Evolutionary conservation across 2,888 invertebrate species (phyloP), one percentile per base, ranked within the genome.

Genomic region (Stratiomys singularior): DNA sequence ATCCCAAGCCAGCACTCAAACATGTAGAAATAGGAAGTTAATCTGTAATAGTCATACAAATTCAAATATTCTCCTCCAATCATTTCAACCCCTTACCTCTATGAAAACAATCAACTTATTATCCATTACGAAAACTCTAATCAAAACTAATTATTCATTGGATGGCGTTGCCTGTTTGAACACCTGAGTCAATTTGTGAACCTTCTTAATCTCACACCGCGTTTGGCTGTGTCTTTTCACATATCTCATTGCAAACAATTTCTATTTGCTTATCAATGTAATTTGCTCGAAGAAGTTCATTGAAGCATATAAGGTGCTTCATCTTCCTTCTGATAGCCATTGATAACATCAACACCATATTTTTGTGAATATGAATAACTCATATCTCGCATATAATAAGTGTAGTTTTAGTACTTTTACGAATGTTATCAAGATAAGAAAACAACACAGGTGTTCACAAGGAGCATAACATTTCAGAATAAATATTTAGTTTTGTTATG

Each of bases 141-240:
- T 52, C 15, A 52, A 4, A 52, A 60, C 52, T n/a, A 25, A 60
- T 60, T 60, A 60, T 60, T 60, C 58, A 60, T 25, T 5, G 4
- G 25, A 60, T 60, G 58, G 25, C 58, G 23, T 60, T 60, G 58
- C 25, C 4, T 52, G 52, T 60, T 25, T 18, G 30, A 27, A 64
- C 64, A 64, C 64, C 64, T 64, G 64, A 28, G 28, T 23, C 30
- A 64, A 64, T 30, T 64, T 64, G 64, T n/a, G 18, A 30, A 18
- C 1, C 23, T 60, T 15, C 21, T 23, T 60, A 18, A 21, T 60
- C 3, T 18, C 23, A 60, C 25, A 23, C 25, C 37, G 37, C 37
- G 37, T 37, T n/a, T 13, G 52, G n/a, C 52, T 18, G 18, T n/a
- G 52, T 13, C 52, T n/a, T 52, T n/a, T n/a, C n/a, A n/a, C n/a